phyloP scores from a whole-genome alignment of 1,140 invertebrate genomes.

The Diabrotica undecimpunctata region DNA sequence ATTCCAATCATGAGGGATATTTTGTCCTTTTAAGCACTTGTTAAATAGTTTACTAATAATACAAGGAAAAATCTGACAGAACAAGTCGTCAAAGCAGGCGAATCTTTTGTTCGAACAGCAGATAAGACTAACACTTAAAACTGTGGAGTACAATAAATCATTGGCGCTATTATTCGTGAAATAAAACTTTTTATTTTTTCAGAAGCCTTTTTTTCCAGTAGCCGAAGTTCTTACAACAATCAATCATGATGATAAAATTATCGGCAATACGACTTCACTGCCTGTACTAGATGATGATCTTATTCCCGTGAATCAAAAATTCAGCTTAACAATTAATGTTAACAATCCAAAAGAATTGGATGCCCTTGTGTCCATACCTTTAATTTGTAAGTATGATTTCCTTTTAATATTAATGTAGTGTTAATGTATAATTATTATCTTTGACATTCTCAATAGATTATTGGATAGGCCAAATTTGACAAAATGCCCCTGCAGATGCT shows the following conservation, averaged over 20 bases:
- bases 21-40: too few relatives aligned
- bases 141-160: too few relatives aligned
- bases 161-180: too few relatives aligned
- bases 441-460: background rate
- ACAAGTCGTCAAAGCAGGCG: too few relatives aligned
- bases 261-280: conserved; percentile 21
- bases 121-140: too few relatives aligned
- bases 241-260: conserved; percentile 19
- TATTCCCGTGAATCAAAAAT: conserved; percentile 17
- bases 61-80: too few relatives aligned
- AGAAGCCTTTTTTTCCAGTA: conserved; percentile 25
- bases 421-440: too few relatives aligned
- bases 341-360: conserved; percentile 26
- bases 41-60: too few relatives aligned
- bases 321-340: conserved; percentile 25
- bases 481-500: too few relatives aligned
- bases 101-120: too few relatives aligned
- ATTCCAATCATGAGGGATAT: too few relatives aligned
- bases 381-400: background rate
- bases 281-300: conserved; percentile 25
- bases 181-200: background rate
- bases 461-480: too few relatives aligned
- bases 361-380: conserved; percentile 20
- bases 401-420: conserved; percentile 1
- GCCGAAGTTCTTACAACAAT: conserved; percentile 25